These are phyloP conservation scores for Marmota flaviventris DNA, from an alignment of 2,113 vertebrate genomes.

Conservation along the genomic window DNA sequence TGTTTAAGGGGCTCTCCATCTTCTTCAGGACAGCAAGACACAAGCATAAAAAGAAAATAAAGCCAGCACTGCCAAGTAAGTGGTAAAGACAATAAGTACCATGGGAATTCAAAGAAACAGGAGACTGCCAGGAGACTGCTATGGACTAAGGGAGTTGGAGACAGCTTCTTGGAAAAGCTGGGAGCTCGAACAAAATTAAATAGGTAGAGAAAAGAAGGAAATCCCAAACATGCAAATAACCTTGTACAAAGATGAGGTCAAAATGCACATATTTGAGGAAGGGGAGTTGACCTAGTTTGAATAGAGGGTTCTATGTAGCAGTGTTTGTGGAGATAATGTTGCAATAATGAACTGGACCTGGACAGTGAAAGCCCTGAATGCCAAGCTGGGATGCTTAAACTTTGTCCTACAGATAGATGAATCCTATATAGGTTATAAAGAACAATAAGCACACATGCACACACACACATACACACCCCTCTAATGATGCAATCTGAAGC, in stretches of 20 bases:
- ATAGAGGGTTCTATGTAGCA: constrained; percentile 32
- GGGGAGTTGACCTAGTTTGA: constrained; percentile 21
- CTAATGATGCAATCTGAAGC: constrained; percentile 52
- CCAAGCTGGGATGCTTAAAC: constrained; percentile 40
- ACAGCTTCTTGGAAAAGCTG: constrained; percentile 62
- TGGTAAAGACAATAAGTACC: constrained; percentile 56
- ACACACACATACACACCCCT: not conserved
- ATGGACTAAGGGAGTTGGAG: constrained; percentile 13
- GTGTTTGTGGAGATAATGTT: not conserved
- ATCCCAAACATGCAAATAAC: not conserved
- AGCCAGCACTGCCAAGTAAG: constrained; percentile 28
- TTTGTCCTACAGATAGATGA: not conserved
- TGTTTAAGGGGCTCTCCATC: constrained; percentile 1
- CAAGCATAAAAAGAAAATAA: constrained; percentile 70
- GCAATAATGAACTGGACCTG: constrained; percentile 9
- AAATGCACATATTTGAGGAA: constrained; percentile 35
- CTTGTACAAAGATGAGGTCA: constrained; percentile 50
- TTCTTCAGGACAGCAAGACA: constrained; percentile 53
- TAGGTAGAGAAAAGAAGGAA: constrained; percentile 30
- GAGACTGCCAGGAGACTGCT: constrained; percentile 42
- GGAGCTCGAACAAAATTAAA: constrained; percentile 55
- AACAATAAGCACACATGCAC: not conserved
- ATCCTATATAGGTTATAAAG: not conserved
- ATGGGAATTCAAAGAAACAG: constrained; percentile 61
- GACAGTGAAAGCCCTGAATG: constrained; percentile 34